phyloP scores from a whole-genome alignment of 1,140 invertebrate genomes.

The Rhyzopertha dominica region DNA sequence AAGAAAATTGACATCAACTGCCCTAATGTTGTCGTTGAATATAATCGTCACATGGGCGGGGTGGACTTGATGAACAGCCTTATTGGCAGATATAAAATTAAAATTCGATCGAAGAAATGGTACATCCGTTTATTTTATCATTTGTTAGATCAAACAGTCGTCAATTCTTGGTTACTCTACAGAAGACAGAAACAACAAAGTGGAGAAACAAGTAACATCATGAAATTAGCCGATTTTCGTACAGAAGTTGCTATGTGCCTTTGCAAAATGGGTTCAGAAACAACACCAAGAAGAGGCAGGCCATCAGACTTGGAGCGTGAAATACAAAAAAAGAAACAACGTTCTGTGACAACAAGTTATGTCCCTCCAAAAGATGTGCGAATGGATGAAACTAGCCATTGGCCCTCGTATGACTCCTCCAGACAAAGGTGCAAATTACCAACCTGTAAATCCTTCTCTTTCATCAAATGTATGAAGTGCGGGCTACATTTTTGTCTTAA shows the following conservation, averaged over 20 bases:
- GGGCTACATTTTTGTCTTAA: too few relatives aligned
- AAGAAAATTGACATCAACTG: conserved; percentile 15
- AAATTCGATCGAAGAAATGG: conserved; percentile 45
- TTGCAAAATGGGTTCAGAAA: too few relatives aligned
- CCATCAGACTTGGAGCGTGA: too few relatives aligned
- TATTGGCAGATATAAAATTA: conserved; percentile 44
- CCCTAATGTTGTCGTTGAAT: conserved; percentile 12
- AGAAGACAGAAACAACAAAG: conserved; percentile 9
- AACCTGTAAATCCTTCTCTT: too few relatives aligned
- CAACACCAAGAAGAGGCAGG: too few relatives aligned
- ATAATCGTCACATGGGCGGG: conserved; percentile 45
- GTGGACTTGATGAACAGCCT: conserved; percentile 46
- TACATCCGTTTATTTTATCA: conserved; percentile 46
- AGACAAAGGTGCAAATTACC: too few relatives aligned
- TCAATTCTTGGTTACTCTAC: conserved; percentile 26
- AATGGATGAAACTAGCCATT: too few relatives aligned
- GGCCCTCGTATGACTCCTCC: too few relatives aligned
- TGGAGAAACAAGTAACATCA: conserved; percentile 4
- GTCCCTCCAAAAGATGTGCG: too few relatives aligned
- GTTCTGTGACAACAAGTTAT: too few relatives aligned
- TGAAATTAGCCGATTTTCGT: conserved; percentile 17
- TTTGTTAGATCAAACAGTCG: conserved; percentile 42
- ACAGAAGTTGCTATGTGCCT: conserved; percentile 9
- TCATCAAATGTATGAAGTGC: too few relatives aligned
- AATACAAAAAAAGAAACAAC: too few relatives aligned